phyloP scores from a whole-genome alignment of 92 coral and sea anemone species.

The Zoanthus sociatus region DNA sequence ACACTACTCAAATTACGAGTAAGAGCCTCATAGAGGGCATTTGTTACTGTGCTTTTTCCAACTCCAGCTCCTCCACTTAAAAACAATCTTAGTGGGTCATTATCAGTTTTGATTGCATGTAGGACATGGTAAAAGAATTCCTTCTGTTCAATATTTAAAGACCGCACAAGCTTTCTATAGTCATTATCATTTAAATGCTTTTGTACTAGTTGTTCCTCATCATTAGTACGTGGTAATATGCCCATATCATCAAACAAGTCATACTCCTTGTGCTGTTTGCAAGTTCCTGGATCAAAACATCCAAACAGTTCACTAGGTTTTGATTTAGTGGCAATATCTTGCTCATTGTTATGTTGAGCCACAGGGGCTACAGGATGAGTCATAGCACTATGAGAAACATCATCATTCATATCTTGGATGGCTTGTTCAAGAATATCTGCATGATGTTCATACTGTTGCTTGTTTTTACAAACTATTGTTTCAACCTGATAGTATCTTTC shows the following conservation, averaged over 20 bases:
- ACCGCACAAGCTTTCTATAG: not conserved
- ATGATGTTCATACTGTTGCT: not conserved
- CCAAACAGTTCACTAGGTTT: constrained; percentile 42
- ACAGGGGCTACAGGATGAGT: constrained; percentile 33
- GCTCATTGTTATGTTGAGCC: constrained; percentile 47
- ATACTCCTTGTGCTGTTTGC: constrained; percentile 16
- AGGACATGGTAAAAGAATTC: constrained; percentile 40
- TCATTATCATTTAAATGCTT: not conserved
- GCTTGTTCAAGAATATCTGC: not conserved
- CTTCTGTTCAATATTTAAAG: not conserved
- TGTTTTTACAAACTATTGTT: not conserved
- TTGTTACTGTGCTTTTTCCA: constrained; percentile 52
- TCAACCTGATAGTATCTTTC: not conserved
- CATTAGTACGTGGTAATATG: not conserved
- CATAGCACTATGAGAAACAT: not conserved
- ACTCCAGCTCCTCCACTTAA: constrained; percentile 28
- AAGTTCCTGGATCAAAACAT: constrained; percentile 53
- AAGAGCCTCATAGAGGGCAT: not conserved
- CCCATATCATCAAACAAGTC: not conserved
- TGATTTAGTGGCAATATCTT: constrained; percentile 46
- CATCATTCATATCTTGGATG: not conserved
- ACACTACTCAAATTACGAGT: not conserved
- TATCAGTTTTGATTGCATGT: constrained; percentile 31
- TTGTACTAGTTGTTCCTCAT: not conserved
- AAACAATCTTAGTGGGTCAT: constrained; percentile 47